A percentile compares a stretch with the other conserved stretches of the same genome.
Conservation (phyloP, 2,797 vertebrate species). For the Malurus leucopterus region DNA sequence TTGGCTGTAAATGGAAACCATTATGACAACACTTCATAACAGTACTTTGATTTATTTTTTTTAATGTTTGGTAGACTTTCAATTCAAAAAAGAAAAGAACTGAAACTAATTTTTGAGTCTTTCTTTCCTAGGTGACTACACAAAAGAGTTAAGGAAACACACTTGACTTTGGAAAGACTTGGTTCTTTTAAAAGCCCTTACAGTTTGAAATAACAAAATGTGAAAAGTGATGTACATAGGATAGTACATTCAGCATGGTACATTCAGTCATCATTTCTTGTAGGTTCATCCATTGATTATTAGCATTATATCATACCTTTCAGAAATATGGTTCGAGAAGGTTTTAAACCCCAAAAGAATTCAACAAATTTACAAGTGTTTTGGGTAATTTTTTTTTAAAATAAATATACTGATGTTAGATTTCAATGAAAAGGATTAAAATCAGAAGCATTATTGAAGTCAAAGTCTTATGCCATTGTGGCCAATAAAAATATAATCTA, state of each 20-base stretch:
- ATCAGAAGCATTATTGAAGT: neutral
- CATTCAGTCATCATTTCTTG: neutral
- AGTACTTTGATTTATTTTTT: neutral
- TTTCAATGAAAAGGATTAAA: neutral
- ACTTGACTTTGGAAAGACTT: neutral
- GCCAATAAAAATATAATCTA: neutral
- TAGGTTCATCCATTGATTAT: neutral
- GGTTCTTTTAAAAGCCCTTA: neutral
- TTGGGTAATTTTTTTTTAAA: neutral
- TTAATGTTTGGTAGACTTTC: neutral
- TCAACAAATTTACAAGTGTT: neutral
- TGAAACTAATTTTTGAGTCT: neutral
- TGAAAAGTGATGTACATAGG: neutral
- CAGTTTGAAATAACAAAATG: neutral
- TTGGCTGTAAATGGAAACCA: constrained; percentile 39
- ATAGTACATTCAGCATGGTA: neutral
- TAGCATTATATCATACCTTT: neutral
- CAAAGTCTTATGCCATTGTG: neutral
- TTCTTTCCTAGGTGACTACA: neutral
- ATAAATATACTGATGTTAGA: neutral
- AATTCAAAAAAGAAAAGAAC: neutral
- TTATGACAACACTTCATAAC: constrained; percentile 26
- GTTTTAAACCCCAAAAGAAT: neutral
- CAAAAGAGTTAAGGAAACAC: neutral
- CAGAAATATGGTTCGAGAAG: neutral